Evolutionary conservation across 2,888 invertebrate genomes (phyloP).

Genomic region (Dryobotodes eremita): DNA sequence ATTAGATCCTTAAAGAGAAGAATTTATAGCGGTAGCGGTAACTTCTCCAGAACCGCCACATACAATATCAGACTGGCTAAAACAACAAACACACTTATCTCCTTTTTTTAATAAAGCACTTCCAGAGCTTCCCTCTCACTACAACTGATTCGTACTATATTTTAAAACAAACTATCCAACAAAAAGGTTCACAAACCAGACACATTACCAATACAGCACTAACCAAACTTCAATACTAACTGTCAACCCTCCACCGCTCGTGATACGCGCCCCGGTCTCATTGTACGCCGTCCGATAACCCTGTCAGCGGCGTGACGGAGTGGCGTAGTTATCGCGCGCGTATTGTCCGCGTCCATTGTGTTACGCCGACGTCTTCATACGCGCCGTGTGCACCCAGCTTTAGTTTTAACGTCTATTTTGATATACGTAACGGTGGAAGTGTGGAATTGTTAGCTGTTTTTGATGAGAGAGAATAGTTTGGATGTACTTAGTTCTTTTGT

Average conservation of each 20-base stretch:
- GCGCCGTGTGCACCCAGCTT: conserved; percentile 68
- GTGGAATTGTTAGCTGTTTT: conserved; percentile 25
- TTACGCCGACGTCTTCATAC: conserved; percentile 85
- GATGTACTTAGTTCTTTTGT: neutral
- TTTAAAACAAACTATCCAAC: neutral
- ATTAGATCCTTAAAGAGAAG: neutral
- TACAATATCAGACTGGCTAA: neutral
- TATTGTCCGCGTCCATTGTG: conserved; percentile 85
- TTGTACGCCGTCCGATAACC: conserved; percentile 85
- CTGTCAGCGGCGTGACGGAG: conserved; percentile 89
- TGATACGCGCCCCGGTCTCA: conserved; percentile 72
- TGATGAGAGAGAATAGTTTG: neutral
- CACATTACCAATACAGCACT: conserved; percentile 26
- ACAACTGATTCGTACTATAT: neutral
- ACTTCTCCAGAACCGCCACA: too few species aligned
- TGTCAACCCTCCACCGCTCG: conserved; percentile 64
- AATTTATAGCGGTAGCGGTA: neutral
- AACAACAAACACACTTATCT: neutral
- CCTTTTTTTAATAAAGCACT: neutral
- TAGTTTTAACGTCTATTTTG: conserved; percentile 68
- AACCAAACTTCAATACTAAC: conserved; percentile 50
- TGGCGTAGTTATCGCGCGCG: conserved; percentile 87
- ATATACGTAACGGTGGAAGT: conserved; percentile 41
- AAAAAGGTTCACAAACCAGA: conserved; percentile 30
- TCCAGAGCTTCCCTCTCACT: neutral